Base-by-base conservation (phyloP, 2,888 invertebrate genomes). In the Ornithoptera priamus region DNA sequence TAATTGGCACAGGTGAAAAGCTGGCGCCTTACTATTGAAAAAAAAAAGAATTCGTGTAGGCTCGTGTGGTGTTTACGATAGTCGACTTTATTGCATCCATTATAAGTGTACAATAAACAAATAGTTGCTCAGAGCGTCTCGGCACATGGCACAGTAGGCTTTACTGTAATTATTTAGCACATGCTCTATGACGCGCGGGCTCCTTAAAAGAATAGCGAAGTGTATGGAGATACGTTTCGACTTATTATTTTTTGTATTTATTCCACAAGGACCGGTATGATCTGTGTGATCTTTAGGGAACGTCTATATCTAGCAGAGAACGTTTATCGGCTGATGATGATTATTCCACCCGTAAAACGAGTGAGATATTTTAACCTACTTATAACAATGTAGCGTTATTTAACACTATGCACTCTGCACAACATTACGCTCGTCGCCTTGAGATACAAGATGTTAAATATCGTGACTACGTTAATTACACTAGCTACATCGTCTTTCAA, bases 1-100 rank as follows among this genome's bases (percentile, higher is more conserved):
- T 83, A 84, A 83, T 82, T 81, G 81, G 81, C 75, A 81, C 84
- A 84, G 82, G 82, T 83, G 85, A 82, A 72, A 70, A 46, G 17
- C 67, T 68, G 72, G 62, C 67, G 69, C 73, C 71, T 73, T 72
- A 72, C 71, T 70, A 58, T 15, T 61, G 56, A 60, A 68, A 74
- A 68, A 68, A 73, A 72, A 68, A 73, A 64, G 20, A 36, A 53
- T 50, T 56, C 2, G 42, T 56, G 17, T 15, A 36, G n/a, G 61
- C 30, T 18, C 20, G 36, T 30, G 24, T 50, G 53, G n/a, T 64
- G 61, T 50, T 56, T 68, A 68, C 64, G 73, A 69, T 71, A 72
- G 68, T 75, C 22, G 69, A 65, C 73, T 70, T 74, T 80, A 77
- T 72, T 39, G 7, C 53, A 1, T 62, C 24, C 57, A 1, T 10